Evolutionary conservation across 2,888 invertebrate genomes (phyloP).

Genomic region (Cerastis rubricosa): DNA sequence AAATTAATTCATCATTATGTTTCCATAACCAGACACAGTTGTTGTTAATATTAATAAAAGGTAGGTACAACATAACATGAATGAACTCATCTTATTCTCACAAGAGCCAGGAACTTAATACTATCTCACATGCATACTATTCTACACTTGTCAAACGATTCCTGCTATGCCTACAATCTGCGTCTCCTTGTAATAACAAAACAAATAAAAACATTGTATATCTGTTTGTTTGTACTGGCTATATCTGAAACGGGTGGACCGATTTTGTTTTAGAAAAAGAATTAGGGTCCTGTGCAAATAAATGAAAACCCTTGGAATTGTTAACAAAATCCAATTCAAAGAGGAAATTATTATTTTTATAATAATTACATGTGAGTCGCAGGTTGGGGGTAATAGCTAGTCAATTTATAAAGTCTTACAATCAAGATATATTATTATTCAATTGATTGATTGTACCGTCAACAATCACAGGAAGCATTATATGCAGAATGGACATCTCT

Average conservation of each 20-base stretch:
- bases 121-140: neutral
- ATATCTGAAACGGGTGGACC: too few species aligned
- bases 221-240: too few species aligned
- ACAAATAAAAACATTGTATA: too few species aligned
- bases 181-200: neutral
- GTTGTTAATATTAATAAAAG: neutral
- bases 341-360: too few species aligned
- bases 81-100: neutral
- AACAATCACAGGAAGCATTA: slow-evolving; percentile 15
- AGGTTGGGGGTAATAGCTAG: too few species aligned
- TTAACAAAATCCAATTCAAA: too few species aligned
- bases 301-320: too few species aligned
- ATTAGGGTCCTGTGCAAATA: too few species aligned
- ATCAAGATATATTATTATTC: slow-evolving; percentile 2
- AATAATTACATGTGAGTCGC: too few species aligned
- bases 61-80: neutral
- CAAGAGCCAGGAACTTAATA: neutral
- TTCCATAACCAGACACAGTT: neutral
- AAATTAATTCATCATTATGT: neutral
- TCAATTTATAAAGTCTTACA: neutral
- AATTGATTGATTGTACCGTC: slow-evolving; percentile 16
- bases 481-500: slow-evolving; percentile 6
- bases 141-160: neutral
- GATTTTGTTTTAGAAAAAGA: too few species aligned
- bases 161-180: neutral